A percentile compares a stretch with the other conserved stretches of the same genome.
These are phyloP conservation scores for Larimichthys crocea DNA, from an alignment of 2,113 vertebrate species.

Conservation along the genomic window DNA sequence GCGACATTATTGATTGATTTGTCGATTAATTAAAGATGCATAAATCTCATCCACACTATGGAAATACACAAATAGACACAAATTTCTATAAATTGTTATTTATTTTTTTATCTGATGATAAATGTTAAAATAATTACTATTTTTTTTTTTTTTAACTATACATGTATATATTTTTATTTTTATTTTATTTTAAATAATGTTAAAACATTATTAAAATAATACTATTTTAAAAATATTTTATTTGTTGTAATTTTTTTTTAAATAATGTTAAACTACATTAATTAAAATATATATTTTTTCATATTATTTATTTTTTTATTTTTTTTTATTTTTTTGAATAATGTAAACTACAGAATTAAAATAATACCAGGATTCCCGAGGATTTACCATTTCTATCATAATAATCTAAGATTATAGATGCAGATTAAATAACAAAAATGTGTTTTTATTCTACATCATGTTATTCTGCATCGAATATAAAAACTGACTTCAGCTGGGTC, in stretches of 20 bases:
- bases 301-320: too few relatives aligned
- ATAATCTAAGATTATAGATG: not conserved
- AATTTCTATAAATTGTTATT: not conserved
- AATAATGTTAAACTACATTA: not conserved
- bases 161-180: not conserved
- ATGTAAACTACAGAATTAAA: not conserved
- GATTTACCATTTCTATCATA: not conserved
- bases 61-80: too few relatives aligned
- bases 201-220: too few relatives aligned
- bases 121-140: too few relatives aligned
- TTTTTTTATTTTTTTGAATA: too few relatives aligned
- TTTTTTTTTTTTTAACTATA: too few relatives aligned
- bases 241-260: too few relatives aligned
- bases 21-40: not conserved
- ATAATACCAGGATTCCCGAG: not conserved
- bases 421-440: too few relatives aligned
- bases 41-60: not conserved
- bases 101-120: not conserved
- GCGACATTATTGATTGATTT: not conserved
- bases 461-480: not conserved
- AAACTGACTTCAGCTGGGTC: constrained; percentile 46
- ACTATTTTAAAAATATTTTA: too few relatives aligned
- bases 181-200: too few relatives aligned
- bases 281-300: not conserved
- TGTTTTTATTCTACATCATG: too few relatives aligned